phyloP scores from a whole-genome alignment of 2,113 vertebrate species.

The Steatornis caripensis region DNA sequence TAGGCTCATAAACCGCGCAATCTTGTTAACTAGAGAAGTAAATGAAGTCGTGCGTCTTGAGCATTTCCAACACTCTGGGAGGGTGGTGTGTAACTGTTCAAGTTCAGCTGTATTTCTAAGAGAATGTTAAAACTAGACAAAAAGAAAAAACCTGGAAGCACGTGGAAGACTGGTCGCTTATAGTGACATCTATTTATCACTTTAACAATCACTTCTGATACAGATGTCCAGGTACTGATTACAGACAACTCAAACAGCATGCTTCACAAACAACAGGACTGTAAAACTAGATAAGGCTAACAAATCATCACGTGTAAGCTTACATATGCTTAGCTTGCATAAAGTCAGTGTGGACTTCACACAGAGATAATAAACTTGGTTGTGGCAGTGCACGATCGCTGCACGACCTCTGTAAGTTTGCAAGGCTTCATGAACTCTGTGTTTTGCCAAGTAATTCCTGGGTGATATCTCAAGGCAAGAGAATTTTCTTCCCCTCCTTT shows the following conservation, averaged over 20 bases:
- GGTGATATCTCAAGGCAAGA: not conserved
- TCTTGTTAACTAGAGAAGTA: not conserved
- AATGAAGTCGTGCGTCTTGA: not conserved
- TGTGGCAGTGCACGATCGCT: fast-evolving
- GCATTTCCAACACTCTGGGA: not conserved
- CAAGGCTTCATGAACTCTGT: not conserved
- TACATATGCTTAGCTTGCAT: not conserved
- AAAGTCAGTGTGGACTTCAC: not conserved
- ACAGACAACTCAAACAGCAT: not conserved
- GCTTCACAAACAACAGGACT: not conserved
- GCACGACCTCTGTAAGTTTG: not conserved
- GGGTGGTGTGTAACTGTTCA: no score
- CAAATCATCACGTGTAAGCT: not conserved
- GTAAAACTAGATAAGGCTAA: not conserved
- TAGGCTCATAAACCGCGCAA: not conserved
- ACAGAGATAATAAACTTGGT: not conserved
- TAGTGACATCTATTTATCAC: no score
- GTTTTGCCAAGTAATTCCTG: not conserved
- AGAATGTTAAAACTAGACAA: not conserved
- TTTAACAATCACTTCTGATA: not conserved
- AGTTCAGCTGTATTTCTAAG: not conserved
- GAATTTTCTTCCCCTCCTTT: not conserved
- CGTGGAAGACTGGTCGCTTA: fast-evolving
- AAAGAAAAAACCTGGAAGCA: not conserved
- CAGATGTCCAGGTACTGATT: not conserved